Percentiles rank a stretch among this genome's conserved stretches.
Conservation (phyloP, 2,113 vertebrate species). For the Poecile atricapillus region DNA sequence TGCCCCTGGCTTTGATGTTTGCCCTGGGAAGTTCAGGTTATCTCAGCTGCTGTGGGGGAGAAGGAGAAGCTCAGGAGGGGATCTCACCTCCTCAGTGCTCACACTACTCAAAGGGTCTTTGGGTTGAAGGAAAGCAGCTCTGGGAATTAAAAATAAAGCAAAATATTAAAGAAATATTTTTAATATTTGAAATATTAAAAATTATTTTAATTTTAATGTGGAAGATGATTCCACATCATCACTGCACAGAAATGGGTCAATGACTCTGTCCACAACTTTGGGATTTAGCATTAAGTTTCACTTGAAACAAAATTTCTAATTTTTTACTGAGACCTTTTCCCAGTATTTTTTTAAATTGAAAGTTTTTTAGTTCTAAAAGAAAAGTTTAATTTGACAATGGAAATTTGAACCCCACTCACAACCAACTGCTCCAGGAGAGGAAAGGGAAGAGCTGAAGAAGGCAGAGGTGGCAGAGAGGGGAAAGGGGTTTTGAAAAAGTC, state of each 20-base stretch:
- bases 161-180: no score
- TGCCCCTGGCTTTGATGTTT: conserved; percentile 4
- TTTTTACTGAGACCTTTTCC: not conserved
- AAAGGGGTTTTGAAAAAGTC: not conserved
- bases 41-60: rapidly evolving
- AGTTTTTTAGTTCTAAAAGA: not conserved
- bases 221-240: not conserved
- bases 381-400: not conserved
- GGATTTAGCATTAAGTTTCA: not conserved
- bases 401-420: not conserved
- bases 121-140: not conserved
- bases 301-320: not conserved
- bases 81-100: rapidly evolving
- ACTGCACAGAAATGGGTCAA: not conserved
- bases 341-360: rapidly evolving
- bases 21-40: not conserved
- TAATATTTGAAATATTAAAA: not conserved
- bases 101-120: not conserved
- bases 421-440: not conserved
- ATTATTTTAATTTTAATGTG: no score
- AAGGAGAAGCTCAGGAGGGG: not conserved
- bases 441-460: not conserved
- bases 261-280: not conserved
- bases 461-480: not conserved
- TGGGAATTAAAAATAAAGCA: not conserved